Evolutionary conservation across 53 echinoderm and acorn worm genomes (phyloP).

Genomic region (Apostichopus leukothele): DNA sequence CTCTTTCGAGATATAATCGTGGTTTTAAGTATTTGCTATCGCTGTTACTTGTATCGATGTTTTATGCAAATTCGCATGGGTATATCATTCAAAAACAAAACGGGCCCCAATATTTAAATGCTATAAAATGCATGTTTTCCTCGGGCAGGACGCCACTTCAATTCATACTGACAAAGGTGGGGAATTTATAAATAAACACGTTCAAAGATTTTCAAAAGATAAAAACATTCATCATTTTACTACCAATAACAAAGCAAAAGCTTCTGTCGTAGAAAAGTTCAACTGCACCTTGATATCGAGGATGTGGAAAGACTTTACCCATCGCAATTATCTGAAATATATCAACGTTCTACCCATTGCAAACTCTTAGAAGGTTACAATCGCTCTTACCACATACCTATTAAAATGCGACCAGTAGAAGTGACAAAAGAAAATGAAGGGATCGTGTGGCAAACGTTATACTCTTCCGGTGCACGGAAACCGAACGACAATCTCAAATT

Average conservation of each 20-base stretch:
- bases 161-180: conserved; percentile 64
- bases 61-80: conserved; percentile 60
- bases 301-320: conserved; percentile 46
- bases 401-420: conserved; percentile 53
- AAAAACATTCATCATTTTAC: conserved; percentile 60
- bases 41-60: conserved; percentile 60
- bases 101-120: conserved; percentile 52
- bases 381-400: conserved; percentile 48
- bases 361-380: conserved; percentile 52
- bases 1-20: conserved; percentile 47
- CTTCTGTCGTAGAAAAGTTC: background rate
- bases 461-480: background rate
- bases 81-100: conserved; percentile 63
- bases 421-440: conserved; percentile 63
- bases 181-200: conserved; percentile 61
- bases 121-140: conserved; percentile 48
- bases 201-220: conserved; percentile 57
- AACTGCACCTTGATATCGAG: conserved; percentile 22
- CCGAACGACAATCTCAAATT: background rate
- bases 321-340: conserved; percentile 14
- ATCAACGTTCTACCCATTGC: background rate
- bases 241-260: conserved; percentile 61
- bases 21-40: conserved; percentile 55
- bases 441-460: conserved; percentile 57
- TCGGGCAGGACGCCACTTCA: conserved; percentile 19